These are phyloP conservation scores for Pyxicephalus adspersus DNA, from an alignment of 2,113 vertebrate species.

Conservation along the genomic window DNA sequence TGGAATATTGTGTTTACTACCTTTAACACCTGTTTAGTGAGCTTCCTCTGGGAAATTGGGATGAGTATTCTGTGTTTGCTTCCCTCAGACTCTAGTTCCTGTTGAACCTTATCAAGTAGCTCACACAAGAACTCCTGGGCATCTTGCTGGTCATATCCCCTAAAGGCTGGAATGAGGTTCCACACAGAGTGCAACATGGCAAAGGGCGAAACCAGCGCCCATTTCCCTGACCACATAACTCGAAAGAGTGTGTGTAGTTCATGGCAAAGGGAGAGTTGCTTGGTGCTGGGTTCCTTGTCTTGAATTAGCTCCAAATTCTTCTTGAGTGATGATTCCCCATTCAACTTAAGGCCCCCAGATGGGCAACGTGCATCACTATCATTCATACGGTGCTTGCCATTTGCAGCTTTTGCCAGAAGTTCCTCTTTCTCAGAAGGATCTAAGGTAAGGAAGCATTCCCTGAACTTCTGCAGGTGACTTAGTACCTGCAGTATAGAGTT, in stretches of 20 bases:
- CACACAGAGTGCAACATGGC: constrained; percentile 99
- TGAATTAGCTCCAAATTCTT: constrained; percentile 86
- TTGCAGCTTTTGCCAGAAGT: constrained; percentile 83
- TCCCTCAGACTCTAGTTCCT: constrained; percentile 95
- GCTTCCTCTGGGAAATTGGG: constrained; percentile 94
- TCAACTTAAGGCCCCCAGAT: constrained; percentile 69
- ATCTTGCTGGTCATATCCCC: constrained; percentile 96
- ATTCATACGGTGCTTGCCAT: constrained; percentile 72
- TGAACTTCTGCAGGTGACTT: constrained; percentile 97
- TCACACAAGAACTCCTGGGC: constrained; percentile 98
- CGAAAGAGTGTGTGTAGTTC: constrained; percentile 97
- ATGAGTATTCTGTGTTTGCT: constrained; percentile 90
- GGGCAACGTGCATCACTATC: constrained; percentile 36
- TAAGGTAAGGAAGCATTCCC: constrained; percentile 96
- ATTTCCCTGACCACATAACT: constrained; percentile 98
- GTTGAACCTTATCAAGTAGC: constrained; percentile 95
- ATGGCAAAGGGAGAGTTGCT: constrained; percentile 97
- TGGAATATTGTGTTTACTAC: constrained; percentile 99
- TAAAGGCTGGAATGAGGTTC: constrained; percentile 96
- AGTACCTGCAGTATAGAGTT: constrained; percentile 99
- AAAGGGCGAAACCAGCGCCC: constrained; percentile 95
- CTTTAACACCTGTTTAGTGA: constrained; percentile 97
- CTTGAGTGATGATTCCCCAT: constrained; percentile 74
- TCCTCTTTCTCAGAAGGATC: constrained; percentile 94
- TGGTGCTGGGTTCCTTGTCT: constrained; percentile 89